phyloP scores from a whole-genome alignment of 2,797 vertebrate genomes.

The Typhlichthys eigenmanni region DNA sequence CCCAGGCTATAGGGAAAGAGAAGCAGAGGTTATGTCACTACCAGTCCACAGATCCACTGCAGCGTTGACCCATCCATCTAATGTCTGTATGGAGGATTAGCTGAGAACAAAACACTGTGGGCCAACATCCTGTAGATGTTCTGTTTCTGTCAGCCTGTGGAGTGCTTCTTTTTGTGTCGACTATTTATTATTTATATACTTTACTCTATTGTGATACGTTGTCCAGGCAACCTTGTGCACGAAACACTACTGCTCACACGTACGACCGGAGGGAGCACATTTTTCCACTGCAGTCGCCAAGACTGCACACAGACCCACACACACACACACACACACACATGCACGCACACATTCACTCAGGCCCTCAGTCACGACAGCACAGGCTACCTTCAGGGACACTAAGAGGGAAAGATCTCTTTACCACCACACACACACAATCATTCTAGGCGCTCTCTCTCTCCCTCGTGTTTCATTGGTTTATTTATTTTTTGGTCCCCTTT shows the following conservation, averaged over 20 bases:
- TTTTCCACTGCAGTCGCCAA: slow-evolving; percentile 67
- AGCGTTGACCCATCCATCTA: slow-evolving; percentile 40
- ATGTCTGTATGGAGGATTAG: slow-evolving; percentile 43
- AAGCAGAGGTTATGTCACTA: slow-evolving; percentile 26
- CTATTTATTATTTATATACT: slow-evolving; percentile 73
- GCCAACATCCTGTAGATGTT: slow-evolving; percentile 56
- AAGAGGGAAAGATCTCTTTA: slow-evolving; percentile 31
- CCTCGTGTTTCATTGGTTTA: slow-evolving; percentile 15
- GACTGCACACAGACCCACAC: slow-evolving; percentile 12
- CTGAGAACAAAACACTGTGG: slow-evolving; percentile 47
- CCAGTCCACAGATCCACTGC: slow-evolving; percentile 38
- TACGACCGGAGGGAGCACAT: slow-evolving; percentile 61
- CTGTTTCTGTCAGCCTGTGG: slow-evolving; percentile 47
- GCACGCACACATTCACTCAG: slow-evolving; percentile 23
- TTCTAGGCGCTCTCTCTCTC: slow-evolving; percentile 13
- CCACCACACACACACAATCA: slow-evolving; percentile 19
- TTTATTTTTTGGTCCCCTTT: slow-evolving; percentile 11
- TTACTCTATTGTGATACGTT: slow-evolving; percentile 68
- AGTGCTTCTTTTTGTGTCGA: slow-evolving; percentile 63
- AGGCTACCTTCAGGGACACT: slow-evolving; percentile 45
- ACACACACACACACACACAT: slow-evolving; percentile 22
- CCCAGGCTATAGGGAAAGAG: slow-evolving; percentile 8
- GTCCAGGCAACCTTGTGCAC: slow-evolving; percentile 63
- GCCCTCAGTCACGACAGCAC: slow-evolving; percentile 54
- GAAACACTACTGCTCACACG: slow-evolving; percentile 54